Evolutionary conservation across 1,140 invertebrate genomes (phyloP).

Genomic region (Penaeus vannamei): DNA sequence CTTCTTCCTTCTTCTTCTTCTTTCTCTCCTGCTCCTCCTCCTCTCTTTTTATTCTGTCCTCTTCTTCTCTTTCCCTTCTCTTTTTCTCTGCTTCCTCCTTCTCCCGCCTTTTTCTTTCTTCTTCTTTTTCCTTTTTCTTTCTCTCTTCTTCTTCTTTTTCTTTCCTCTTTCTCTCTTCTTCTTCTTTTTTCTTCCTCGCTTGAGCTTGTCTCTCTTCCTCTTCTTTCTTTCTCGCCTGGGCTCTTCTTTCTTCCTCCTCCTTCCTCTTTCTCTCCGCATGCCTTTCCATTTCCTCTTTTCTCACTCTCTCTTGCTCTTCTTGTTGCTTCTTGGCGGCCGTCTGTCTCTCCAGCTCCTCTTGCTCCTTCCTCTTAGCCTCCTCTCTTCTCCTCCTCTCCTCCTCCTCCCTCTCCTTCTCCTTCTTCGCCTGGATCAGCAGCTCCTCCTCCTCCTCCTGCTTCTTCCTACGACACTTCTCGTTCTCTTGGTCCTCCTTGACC

Average conservation of each 20-base stretch:
- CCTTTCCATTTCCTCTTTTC: neutral
- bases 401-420: constrained; percentile 57
- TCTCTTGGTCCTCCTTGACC: constrained; percentile 22
- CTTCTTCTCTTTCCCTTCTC: neutral
- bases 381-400: constrained; percentile 82
- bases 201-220: constrained; percentile 16
- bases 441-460: constrained; percentile 2
- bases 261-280: constrained; percentile 17
- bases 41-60: neutral
- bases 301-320: constrained; percentile 22
- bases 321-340: neutral
- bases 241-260: constrained; percentile 13
- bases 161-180: constrained; percentile 12
- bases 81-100: neutral
- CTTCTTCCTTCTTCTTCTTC: constrained; percentile 25
- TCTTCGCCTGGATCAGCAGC: neutral
- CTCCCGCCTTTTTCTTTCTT: neutral
- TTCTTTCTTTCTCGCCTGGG: constrained; percentile 9
- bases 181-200: constrained; percentile 7
- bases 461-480: constrained; percentile 16
- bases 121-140: neutral
- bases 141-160: neutral
- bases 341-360: constrained; percentile 78
- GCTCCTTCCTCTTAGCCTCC: constrained; percentile 87
- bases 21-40: neutral